These are phyloP conservation scores for Brenthis ino DNA, from an alignment of 2,888 invertebrate species.

Conservation along the genomic window DNA sequence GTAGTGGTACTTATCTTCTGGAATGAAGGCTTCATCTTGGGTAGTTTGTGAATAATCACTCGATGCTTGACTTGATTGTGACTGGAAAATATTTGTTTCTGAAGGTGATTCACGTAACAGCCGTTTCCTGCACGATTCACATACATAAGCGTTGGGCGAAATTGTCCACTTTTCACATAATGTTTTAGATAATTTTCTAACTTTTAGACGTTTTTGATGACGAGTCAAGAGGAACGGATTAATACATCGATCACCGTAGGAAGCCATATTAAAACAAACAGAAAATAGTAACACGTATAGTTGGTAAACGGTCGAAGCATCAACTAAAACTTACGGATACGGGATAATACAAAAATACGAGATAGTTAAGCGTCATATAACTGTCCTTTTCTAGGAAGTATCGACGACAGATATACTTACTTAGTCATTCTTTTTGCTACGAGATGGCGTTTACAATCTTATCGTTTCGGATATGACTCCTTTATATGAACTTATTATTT, in stretches of 20 bases:
- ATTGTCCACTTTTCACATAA: constrained; percentile 1
- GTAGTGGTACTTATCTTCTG: not conserved
- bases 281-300: too few relatives aligned
- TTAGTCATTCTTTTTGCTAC: too few relatives aligned
- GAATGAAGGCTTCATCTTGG: constrained; percentile 20
- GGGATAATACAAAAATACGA: too few relatives aligned
- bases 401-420: too few relatives aligned
- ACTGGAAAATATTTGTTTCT: not conserved
- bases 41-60: constrained; percentile 21
- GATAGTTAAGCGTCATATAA: too few relatives aligned
- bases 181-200: constrained; percentile 1
- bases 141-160: not conserved
- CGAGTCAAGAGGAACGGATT: constrained; percentile 7
- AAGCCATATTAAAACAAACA: not conserved
- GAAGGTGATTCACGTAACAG: not conserved
- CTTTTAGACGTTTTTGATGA: constrained; percentile 10
- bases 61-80: constrained; percentile 8
- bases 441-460: too few relatives aligned
- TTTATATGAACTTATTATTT: too few relatives aligned
- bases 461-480: too few relatives aligned
- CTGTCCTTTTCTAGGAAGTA: too few relatives aligned
- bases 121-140: constrained; percentile 14
- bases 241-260: constrained; percentile 17
- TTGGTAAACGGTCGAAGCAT: too few relatives aligned
- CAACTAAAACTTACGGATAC: too few relatives aligned